Base-by-base conservation (phyloP, 1,140 invertebrate genomes). In the Brachionus sp. region DNA sequence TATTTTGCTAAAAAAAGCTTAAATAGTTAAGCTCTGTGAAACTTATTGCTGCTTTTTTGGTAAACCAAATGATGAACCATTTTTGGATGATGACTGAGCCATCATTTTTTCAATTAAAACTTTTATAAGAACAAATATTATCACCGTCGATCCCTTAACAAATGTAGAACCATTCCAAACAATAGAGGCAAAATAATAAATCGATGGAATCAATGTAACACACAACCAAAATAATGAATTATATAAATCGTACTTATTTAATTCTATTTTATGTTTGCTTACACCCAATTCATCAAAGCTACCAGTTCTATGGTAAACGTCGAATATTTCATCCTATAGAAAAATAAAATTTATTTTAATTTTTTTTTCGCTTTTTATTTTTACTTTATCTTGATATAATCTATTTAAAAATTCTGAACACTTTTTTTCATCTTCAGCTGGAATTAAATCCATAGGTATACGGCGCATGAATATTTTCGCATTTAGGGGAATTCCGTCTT, bases 371-470 rank as follows among this genome's bases (percentile, higher is more conserved):
- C 29, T 3, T 29, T 39, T 42, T 35, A 16, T 13, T 66, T 39
- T 83, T 89, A 94, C 93, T 91, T 96, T 96, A 86, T 91, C 89
- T 84, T 92, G 90, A 88, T 93, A 97, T 12, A 94, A 87, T 80
- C 95, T 90, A 84, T 94, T 92, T 46, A 98, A 88, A 93, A 94
- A 97, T 70, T 92, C 90, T 9, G 93, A 91, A 83, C 93, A 92
- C 78, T 91, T 92, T 84, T 92, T 92, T 85, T 96, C 94, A 70
- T 86, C 85, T 84, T 92, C 92, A 62, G 92, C 91, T 0, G 95
- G 95, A 44, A 98, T 90, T 78, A 92, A 90, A 68, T 93, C 92
- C 16, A 97, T 89, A 4, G 93, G 92, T 87, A 96, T 93, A 86
- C 95, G 91, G 83, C 93, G 77, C 46, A 57, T 57, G n/a, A 57